Percentiles rank a stretch among this genome's conserved stretches.
Evolutionary conservation across 92 coral and sea anemone species (phyloP).

Genomic region (Plumapathes pennacea): DNA sequence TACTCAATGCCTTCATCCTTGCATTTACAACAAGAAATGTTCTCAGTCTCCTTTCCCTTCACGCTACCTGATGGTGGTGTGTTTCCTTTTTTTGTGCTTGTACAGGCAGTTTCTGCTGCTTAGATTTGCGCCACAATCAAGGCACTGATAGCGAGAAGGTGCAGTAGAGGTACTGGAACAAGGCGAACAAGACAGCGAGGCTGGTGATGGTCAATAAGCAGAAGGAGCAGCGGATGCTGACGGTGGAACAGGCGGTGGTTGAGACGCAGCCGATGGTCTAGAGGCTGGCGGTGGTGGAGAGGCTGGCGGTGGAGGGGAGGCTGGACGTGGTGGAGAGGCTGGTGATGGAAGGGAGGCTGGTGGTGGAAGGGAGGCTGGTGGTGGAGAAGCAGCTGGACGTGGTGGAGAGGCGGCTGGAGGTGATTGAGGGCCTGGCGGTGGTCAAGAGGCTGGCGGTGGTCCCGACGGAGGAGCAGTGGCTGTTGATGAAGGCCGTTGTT

Average conservation of each 20-base stretch:
- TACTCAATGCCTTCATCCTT: no score
- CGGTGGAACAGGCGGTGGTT: neutral
- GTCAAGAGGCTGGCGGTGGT: no score
- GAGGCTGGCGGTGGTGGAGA: neutral
- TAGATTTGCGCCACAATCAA: constrained; percentile 10
- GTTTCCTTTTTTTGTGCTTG: constrained; percentile 14
- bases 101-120: constrained; percentile 40
- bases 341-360: neutral
- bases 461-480: no score
- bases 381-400: neutral
- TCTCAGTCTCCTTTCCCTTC: no score
- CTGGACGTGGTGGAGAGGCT: neutral
- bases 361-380: neutral
- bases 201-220: neutral
- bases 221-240: neutral
- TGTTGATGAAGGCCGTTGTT: no score
- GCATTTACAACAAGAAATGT: no score
- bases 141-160: constrained; percentile 2
- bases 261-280: neutral
- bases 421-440: no score
- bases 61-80: no score
- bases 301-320: neutral
- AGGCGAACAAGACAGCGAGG: neutral
- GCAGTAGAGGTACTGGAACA: neutral
- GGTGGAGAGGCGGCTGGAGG: neutral